phyloP scores from a whole-genome alignment of 2,888 invertebrate genomes.

The Drosophila anceps region DNA sequence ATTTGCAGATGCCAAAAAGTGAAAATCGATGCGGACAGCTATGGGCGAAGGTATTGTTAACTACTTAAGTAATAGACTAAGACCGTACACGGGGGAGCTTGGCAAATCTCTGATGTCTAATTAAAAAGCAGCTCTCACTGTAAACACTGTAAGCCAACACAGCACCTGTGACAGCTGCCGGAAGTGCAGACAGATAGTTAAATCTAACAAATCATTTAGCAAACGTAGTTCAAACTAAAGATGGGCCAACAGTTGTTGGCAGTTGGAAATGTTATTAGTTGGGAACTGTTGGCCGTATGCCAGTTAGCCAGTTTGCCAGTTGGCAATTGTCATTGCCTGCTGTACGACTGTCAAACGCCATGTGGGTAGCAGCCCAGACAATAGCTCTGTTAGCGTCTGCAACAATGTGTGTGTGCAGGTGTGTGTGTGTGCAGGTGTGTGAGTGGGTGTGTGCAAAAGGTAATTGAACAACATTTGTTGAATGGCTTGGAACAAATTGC shows the following conservation, averaged over 20 bases:
- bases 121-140: conserved; percentile 38
- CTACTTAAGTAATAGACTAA: conserved; percentile 30
- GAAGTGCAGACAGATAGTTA: conserved; percentile 32
- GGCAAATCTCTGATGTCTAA: conserved; percentile 56
- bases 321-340: conserved; percentile 43
- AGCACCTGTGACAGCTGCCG: conserved; percentile 2
- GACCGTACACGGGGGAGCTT: conserved; percentile 14
- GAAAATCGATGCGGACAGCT: conserved; percentile 34
- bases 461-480: conserved; percentile 82
- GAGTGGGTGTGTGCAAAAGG: conserved; percentile 43
- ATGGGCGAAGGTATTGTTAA: neutral
- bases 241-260: conserved; percentile 12
- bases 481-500: conserved; percentile 78
- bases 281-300: conserved; percentile 15
- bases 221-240: conserved; percentile 20
- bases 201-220: conserved; percentile 62
- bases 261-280: conserved; percentile 47
- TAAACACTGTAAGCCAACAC: neutral
- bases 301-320: conserved; percentile 6
- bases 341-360: conserved; percentile 62
- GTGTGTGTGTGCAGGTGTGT: conserved; percentile 9
- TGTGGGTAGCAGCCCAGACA: conserved; percentile 57
- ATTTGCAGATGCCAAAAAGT: conserved; percentile 5
- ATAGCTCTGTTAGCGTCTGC: conserved; percentile 40
- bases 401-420: conserved; percentile 34